Evolutionary conservation across 2,797 vertebrate species (phyloP), one percentile per base, ranked within the genome.

Genomic region (Coilia nasus): DNA sequence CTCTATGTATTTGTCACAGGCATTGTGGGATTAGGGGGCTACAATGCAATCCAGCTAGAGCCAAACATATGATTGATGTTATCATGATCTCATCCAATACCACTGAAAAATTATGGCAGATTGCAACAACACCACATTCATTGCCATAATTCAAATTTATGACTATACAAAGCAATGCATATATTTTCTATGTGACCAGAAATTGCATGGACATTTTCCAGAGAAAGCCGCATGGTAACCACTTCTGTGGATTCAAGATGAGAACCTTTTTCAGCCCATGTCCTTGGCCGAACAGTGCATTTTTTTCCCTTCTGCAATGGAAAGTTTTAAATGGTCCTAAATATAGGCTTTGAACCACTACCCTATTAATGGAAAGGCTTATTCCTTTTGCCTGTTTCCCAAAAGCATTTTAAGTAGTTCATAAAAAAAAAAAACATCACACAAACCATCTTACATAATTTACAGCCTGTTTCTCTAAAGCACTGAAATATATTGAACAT

Each of bases 281-380:
- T 83, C 83, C 84, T 87, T 90, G 59, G 81, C 78, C 50, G 83
- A 83, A 83, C 56, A 75, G 56, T 84, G 57, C 35, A 81, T 84
- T 67, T 82, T 86, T 83, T 83, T 46, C 56, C 83, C 41, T 71
- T 50, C 28, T 59, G 80, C 90, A 88, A 86, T 86, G 64, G 19
- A 88, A 82, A 83, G 82, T 88, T 88, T 85, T 87, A 87, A 85
- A 83, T 81, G 85, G 87, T 90, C 83, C 81, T 88, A 90, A 91
- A 89, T 90, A 88, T 83, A 81, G 47, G 23, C 25, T 56, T 82
- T 31, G 81, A 83, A 85, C 19, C 19, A 57, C 44, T 82, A 50
- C 47, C 71, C 56, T 84, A n/a, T 90, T 83, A 90, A 88, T 88
- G 88, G 84, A 82, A 85, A 56, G 80, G 35, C 71, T 90, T 89